phyloP scores from a whole-genome alignment of 1,140 invertebrate species.

The Orussus abietinus region DNA sequence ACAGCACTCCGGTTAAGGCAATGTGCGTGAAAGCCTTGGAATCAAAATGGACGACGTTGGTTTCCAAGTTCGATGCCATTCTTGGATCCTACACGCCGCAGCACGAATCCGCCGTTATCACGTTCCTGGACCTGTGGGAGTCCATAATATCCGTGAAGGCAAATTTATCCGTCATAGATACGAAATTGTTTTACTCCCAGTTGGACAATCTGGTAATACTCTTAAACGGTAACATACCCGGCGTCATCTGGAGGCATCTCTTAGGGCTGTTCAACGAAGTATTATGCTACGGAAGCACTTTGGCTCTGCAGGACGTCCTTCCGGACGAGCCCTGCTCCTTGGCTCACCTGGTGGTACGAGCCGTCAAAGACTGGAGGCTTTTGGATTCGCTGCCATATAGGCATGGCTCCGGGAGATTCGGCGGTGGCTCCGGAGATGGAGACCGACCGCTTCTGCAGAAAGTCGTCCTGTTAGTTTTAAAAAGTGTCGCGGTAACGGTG shows the following conservation, averaged over 20 bases:
- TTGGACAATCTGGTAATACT: constrained; percentile 75
- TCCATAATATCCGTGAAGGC: constrained; percentile 88
- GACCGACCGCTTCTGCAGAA: constrained; percentile 73
- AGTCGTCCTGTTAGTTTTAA: constrained; percentile 78
- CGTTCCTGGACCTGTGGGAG: constrained; percentile 82
- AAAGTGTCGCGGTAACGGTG: constrained; percentile 84
- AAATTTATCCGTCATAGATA: constrained; percentile 83
- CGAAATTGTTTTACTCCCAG: constrained; percentile 82
- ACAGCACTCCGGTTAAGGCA: constrained; percentile 78
- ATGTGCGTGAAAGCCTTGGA: constrained; percentile 80
- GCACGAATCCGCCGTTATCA: constrained; percentile 60
- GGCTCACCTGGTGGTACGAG: constrained; percentile 75
- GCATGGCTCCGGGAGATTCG: constrained; percentile 54
- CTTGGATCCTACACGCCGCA: constrained; percentile 50
- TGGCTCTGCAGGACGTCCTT: constrained; percentile 79
- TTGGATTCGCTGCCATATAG: constrained; percentile 65
- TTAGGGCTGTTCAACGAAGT: constrained; percentile 83
- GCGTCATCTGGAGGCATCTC: constrained; percentile 79
- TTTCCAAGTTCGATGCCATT: constrained; percentile 58
- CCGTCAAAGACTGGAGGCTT: constrained; percentile 78
- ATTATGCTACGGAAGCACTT: constrained; percentile 82
- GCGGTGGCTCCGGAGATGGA: constrained; percentile 55
- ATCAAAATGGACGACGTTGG: constrained; percentile 74
- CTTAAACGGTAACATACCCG: constrained; percentile 68
- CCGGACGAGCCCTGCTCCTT: constrained; percentile 83